A percentile compares a stretch with the other conserved stretches of the same genome.
Conservation (phyloP, 2,797 vertebrate genomes). For the Clamator glandarius region DNA sequence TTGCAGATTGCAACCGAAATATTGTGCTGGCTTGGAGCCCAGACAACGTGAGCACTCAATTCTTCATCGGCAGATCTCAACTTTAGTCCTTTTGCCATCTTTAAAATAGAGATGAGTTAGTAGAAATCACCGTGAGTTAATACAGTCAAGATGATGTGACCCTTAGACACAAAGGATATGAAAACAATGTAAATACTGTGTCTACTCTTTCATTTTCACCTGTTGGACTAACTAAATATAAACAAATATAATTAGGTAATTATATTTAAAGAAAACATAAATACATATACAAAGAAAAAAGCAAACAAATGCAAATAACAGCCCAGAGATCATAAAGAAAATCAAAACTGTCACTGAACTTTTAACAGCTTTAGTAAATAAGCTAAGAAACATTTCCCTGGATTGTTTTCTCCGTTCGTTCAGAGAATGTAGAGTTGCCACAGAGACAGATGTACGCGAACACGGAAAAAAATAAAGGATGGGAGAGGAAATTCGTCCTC, state of each 20-base stretch:
- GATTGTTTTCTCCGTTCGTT: neutral
- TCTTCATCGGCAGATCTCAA: slow-evolving; percentile 25
- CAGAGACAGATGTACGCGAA: neutral
- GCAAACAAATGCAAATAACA: neutral
- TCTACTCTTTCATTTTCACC: neutral
- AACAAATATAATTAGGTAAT: neutral
- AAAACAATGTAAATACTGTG: neutral
- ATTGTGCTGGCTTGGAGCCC: slow-evolving; percentile 16
- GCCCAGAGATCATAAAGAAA: neutral
- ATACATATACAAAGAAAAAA: neutral
- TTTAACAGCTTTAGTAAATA: neutral
- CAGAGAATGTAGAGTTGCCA: neutral
- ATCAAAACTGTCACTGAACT: neutral
- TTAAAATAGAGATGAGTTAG: neutral
- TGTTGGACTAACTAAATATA: neutral
- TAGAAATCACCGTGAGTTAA: neutral
- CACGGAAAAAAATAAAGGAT: neutral
- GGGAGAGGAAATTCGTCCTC: neutral
- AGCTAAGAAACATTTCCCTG: neutral
- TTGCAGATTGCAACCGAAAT: slow-evolving; percentile 59
- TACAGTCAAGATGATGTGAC: neutral
- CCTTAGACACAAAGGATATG: neutral
- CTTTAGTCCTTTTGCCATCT: neutral
- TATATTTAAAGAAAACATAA: neutral
- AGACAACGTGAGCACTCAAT: neutral